Evolutionary conservation across 2,113 vertebrate species (phyloP), one percentile per base, ranked within the genome.

Genomic region (Athene noctua): DNA sequence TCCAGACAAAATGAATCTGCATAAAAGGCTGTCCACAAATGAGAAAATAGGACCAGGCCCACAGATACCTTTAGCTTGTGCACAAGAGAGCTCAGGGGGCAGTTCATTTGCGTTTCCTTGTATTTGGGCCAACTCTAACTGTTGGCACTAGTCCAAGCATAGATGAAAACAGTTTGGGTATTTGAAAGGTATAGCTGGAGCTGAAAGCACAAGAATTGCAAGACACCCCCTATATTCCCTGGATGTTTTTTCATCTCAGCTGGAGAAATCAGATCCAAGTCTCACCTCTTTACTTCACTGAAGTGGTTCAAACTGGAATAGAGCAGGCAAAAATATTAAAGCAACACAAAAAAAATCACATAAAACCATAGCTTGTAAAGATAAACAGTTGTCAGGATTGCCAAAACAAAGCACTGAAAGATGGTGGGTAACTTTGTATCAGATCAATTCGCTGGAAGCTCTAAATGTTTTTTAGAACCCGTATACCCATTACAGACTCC

Each of bases 131-230:
- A 94, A 25, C 40, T 85, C 23, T 57, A 57, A 73, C 34, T 92
- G 66, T 36, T 75, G 71, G 81, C 90, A 80, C 23, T 52, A 72
- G 27, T 87, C 70, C 79, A 82, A 79, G 67, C 34, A 29, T 42
- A 94, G 71, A 85, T 68, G 66, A 96, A 82, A 95, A 95, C 27
- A 36, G 46, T 91, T 88, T 68, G 71, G 15, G 49, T 83, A 75
- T 92, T 93, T 94, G 58, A 23, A 77, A 93, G 63, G 70, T 88
- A 68, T 23, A 90, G 57, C 38, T 93, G 36, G 38, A 92, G 36
- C 44, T 2, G 14, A 95, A 94, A 90, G 57, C 32, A 59, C 26
- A 49, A 84, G 72, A 74, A 59, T 57, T 81, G 52, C 52, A 63
- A 82, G 36, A 77, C 29, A 85, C n/a, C 92, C n/a, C 17, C 74